Base-by-base conservation (phyloP, 2,888 invertebrate species). In the Heliconius aoede region DNA sequence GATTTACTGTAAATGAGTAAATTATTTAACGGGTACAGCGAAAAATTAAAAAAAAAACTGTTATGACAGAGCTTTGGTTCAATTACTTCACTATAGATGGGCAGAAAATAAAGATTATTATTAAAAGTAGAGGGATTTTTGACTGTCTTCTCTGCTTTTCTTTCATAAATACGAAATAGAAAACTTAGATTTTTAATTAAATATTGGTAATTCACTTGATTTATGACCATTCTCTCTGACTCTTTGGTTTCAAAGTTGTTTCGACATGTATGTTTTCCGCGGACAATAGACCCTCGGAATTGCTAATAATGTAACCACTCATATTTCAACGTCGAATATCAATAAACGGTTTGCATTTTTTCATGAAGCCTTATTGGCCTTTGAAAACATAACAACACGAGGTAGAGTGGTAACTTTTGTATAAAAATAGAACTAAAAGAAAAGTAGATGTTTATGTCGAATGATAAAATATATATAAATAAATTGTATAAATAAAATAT, bases 241-340 rank as follows among this genome's bases (percentile, higher is more conserved):
- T 36, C 24, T 51, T 7, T 46, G 8, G 40, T 28, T 8, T 30
- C 30, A 30, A 24, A 65, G 65, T 65, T n/a, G n/a, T n/a, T n/a
- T 65, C 65, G 36, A 24, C 15, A 36, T 65, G 36, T n/a, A 36
- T 13, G 36, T 65, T 65, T 65, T 65, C 36, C 65, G 65, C 65
- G 65, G 65, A 65, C 65, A 40, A 65, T 65, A 65, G 36, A 24
- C 36, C 65, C 65, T 65, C 24, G 24, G 24, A 24, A 36, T 40
- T 24, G 24, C 24, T 24, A 65, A 65, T 65, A 65, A 65, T 24
- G 65, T 24, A 62, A 36, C 65, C 15, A 65, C 36, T 65, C 13
- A 26, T 15, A 24, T 65, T 65, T 65, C 36, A 65, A 65, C 36
- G 24, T 65, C 36, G 24, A 40, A 24, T n/a, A 36, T 3, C 24